These are phyloP conservation scores for Odontesthes bonariensis DNA, from an alignment of 2,113 vertebrate species.

Conservation along the genomic window DNA sequence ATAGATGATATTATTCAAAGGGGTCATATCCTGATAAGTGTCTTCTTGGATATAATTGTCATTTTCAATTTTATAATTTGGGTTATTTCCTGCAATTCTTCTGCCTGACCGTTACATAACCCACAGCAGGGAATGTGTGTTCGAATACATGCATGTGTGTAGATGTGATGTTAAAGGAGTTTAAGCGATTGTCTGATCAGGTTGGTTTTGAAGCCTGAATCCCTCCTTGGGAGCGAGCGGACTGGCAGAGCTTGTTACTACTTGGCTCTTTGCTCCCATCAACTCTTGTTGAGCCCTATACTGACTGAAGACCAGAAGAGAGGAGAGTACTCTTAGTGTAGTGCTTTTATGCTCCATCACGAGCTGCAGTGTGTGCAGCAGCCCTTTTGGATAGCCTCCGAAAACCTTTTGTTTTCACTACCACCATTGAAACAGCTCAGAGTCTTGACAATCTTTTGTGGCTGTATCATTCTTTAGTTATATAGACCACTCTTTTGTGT, in stretches of 20 bases:
- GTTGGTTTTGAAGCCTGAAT: slow-evolving; percentile 64
- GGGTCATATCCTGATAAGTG: slow-evolving; percentile 17
- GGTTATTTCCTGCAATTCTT: slow-evolving; percentile 48
- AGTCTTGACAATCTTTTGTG: background rate
- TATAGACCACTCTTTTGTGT: no score
- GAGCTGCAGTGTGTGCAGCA: background rate
- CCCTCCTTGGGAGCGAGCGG: slow-evolving; percentile 47
- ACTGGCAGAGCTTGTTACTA: slow-evolving; percentile 73
- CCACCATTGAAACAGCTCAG: background rate
- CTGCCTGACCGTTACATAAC: slow-evolving; percentile 51
- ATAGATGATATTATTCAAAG: slow-evolving; percentile 35
- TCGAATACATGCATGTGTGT: slow-evolving; percentile 5
- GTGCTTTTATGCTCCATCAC: background rate
- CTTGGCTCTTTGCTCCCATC: slow-evolving; percentile 67
- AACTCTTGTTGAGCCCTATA: slow-evolving; percentile 44
- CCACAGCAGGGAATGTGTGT: slow-evolving; percentile 1
- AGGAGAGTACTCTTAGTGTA: slow-evolving; percentile 22
- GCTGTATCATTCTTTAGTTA: background rate
- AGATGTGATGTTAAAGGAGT: slow-evolving; percentile 70
- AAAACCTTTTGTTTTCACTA: slow-evolving; percentile 17
- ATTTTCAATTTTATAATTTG: slow-evolving; percentile 33
- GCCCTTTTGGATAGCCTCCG: background rate
- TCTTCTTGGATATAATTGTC: slow-evolving; percentile 25
- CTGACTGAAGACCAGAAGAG: slow-evolving; percentile 41
- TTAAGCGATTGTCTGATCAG: slow-evolving; percentile 75